Evolutionary conservation across 2,113 vertebrate genomes (phyloP), one percentile per base, ranked within the genome.

Genomic region (Anarrhichthys ocellatus): DNA sequence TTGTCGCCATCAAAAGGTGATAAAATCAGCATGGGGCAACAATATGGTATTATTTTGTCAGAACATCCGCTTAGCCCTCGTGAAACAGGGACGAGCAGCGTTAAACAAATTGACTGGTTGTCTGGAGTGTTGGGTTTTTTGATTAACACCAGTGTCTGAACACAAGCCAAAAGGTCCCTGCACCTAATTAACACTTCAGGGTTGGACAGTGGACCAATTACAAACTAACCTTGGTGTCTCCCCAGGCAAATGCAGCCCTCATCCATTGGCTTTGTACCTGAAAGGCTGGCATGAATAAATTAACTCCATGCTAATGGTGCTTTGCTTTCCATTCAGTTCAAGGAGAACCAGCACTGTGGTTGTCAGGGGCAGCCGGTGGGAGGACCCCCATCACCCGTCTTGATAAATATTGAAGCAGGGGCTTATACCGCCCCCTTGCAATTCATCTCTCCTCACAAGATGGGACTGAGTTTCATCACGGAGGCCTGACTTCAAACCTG

Each of bases 341-440:
- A 84, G 81, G 40, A 61, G 54, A 81, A 78, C 82, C 87, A 42
- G 52, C 67, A 81, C 69, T 80, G 69, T 42, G 81, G 94, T 94
- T 90, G 87, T 87, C 91, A 87, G 18, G 91, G 93, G 92, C 85
- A 90, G 75, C 88, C 17, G 58, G 59, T 87, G 81, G 90, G 90
- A 79, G 81, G 85, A 82, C 78, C 82, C 84, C 59, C 80, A 59
- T 83, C 77, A 82, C 87, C 73, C 73, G 64, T 78, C 85, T 85
- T 78, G 78, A 90, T 92, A 92, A 94, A 94, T 92, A 93, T 92
- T 93, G 89, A 85, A 90, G 88, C 76, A 82, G 83, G 65, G 71
- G 68, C 88, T 92, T 88, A 87, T 27, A 54, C 88, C 36, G 69
- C 82, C 81, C 78, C 36, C 36, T 76, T 58, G 73, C 63, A 77